A percentile compares a stretch with the other conserved stretches of the same genome.
Evolutionary conservation across 2,113 vertebrate genomes (phyloP).

Genomic region (Mus musculus): DNA sequence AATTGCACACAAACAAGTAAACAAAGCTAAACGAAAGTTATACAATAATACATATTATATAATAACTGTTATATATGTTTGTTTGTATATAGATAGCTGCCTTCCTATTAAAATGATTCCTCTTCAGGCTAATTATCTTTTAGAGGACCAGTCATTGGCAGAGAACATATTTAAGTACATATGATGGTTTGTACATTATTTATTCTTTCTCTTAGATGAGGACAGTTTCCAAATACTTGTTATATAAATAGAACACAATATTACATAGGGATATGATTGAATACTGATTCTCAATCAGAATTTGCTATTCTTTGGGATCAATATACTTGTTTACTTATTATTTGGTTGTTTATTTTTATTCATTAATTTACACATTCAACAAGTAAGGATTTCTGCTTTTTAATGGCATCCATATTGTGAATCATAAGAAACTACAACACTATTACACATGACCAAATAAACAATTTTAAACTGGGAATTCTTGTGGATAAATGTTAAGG

Average conservation of each 20-base stretch:
- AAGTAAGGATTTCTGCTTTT: neutral
- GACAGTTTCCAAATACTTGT: neutral
- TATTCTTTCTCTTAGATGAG: neutral
- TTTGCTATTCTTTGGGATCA: slow-evolving; percentile 1
- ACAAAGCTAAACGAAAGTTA: neutral
- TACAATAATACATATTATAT: neutral
- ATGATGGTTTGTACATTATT: neutral
- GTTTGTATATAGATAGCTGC: neutral
- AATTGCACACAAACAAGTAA: neutral
- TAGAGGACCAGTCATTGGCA: neutral
- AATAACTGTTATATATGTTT: neutral
- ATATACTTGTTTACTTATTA: neutral
- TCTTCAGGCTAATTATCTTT: neutral
- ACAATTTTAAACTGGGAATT: neutral
- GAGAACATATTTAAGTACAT: neutral
- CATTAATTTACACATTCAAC: neutral
- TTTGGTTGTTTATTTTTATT: neutral
- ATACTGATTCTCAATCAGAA: neutral
- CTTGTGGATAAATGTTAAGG: neutral
- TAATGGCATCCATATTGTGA: neutral
- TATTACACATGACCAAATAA: neutral
- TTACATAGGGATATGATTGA: neutral
- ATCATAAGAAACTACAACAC: neutral
- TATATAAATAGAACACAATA: neutral
- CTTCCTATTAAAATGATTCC: neutral